phyloP scores from a whole-genome alignment of 2,113 vertebrate species.

The Rhynchopsitta pachyrhyncha region DNA sequence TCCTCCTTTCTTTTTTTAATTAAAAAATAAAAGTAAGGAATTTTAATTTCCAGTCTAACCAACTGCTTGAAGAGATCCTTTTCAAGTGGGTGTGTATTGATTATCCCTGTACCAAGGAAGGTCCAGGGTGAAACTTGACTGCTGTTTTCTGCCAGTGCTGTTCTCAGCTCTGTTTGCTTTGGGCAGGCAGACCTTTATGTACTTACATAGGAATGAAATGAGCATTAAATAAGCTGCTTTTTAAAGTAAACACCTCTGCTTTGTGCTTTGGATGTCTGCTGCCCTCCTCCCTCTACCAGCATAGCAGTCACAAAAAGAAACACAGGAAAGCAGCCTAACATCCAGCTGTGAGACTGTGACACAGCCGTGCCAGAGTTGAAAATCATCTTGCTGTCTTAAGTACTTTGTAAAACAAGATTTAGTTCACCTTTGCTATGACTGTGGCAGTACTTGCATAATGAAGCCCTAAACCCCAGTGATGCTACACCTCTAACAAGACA shows the following conservation, averaged over 20 bases:
- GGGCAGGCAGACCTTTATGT: not conserved
- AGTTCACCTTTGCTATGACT: constrained; percentile 3
- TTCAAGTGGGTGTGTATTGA: not conserved
- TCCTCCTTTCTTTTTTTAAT: not conserved
- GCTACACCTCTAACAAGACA: constrained; percentile 27
- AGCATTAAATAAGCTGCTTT: not conserved
- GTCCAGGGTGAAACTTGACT: not conserved
- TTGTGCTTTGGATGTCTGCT: not conserved
- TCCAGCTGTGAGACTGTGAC: not conserved
- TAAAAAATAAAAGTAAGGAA: not conserved
- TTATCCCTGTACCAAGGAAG: not conserved
- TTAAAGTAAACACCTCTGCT: not conserved
- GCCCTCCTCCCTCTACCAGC: not conserved
- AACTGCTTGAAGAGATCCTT: not conserved
- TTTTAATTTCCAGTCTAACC: constrained; percentile 18
- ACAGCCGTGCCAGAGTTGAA: not conserved
- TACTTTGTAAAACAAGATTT: constrained; percentile 36
- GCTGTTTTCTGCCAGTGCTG: not conserved
- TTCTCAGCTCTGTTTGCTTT: constrained; percentile 21
- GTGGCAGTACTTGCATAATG: constrained; percentile 40
- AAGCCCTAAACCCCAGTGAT: constrained; percentile 28
- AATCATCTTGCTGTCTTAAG: not conserved
- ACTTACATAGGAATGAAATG: constrained; percentile 2
- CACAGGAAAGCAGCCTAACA: not conserved
- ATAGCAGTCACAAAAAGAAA: not conserved